A percentile compares a stretch with the other conserved stretches of the same genome.
Conservation (phyloP, 2,113 vertebrate genomes). For the Hemibates koningsi region DNA sequence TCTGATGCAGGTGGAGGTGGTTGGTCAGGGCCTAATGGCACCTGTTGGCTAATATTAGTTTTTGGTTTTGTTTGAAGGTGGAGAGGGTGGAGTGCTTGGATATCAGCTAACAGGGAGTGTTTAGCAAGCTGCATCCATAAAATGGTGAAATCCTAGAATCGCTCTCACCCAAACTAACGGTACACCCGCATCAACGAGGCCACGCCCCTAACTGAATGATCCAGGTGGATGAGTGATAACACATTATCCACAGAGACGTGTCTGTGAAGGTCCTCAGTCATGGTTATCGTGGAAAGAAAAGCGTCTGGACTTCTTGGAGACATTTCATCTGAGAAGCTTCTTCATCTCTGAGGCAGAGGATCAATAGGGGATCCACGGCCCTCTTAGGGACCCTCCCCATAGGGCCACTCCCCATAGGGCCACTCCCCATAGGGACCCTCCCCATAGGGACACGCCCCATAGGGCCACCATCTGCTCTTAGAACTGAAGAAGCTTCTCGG, state of each 20-base stretch:
- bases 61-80: not conserved
- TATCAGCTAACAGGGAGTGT: not conserved
- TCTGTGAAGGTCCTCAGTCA: not conserved
- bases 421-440: too few species aligned
- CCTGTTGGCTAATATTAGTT: not conserved
- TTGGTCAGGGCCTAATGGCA: not conserved
- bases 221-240: not conserved
- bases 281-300: not conserved
- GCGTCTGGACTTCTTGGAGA: not conserved
- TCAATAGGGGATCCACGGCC: not conserved
- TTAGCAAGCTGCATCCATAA: not conserved
- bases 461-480: not conserved
- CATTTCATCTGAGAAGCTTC: not conserved
- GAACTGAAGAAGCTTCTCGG: not conserved
- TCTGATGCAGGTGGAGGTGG: not conserved
- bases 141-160: not conserved
- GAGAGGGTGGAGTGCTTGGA: not conserved
- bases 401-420: accelerated
- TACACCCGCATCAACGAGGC: accelerated
- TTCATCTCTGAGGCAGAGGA: not conserved
- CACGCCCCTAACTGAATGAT: not conserved
- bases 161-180: not conserved
- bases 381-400: not conserved
- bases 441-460: not conserved
- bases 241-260: not conserved